A percentile compares a stretch with the other conserved stretches of the same genome.
These are phyloP conservation scores for Porites australiensis DNA, from an alignment of 64 coral and sea anemone species.

Conservation along the genomic window DNA sequence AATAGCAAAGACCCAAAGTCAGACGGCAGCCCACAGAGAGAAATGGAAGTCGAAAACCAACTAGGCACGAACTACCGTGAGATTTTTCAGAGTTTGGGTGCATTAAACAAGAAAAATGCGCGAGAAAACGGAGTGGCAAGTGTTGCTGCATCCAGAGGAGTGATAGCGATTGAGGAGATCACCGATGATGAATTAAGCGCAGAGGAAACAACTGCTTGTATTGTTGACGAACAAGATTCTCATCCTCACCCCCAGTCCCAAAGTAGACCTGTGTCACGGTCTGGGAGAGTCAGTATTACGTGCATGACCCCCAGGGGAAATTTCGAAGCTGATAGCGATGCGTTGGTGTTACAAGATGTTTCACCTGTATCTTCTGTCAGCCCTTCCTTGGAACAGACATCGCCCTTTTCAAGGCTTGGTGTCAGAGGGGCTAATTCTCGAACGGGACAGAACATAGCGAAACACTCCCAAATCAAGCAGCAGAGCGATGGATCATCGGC, in stretches of 20 bases:
- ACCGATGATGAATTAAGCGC: background rate
- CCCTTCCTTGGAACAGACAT: background rate
- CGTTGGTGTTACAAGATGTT: slow-evolving; percentile 11
- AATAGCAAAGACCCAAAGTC: background rate
- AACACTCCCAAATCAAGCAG: background rate
- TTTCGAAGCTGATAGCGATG: slow-evolving; percentile 77
- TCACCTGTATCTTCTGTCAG: background rate
- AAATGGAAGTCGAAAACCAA: slow-evolving; percentile 4
- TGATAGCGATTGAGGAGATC: slow-evolving; percentile 75
- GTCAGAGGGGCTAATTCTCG: background rate
- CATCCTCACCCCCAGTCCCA: slow-evolving; percentile 9
- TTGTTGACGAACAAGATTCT: slow-evolving; percentile 76
- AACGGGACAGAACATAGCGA: background rate
- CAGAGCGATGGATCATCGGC: background rate
- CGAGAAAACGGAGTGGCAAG: background rate
- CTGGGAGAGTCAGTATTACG: slow-evolving; percentile 74
- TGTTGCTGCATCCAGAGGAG: background rate
- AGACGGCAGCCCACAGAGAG: background rate
- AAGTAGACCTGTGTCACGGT: slow-evolving; percentile 23
- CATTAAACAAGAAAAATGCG: background rate
- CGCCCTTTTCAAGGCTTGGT: background rate
- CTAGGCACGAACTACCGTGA: slow-evolving; percentile 81
- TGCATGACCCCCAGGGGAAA: slow-evolving; percentile 75
- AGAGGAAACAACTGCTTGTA: slow-evolving; percentile 77
- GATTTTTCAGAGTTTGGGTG: slow-evolving; percentile 77